Evolutionary conservation across 2,888 invertebrate genomes (phyloP).

Genomic region (Zaprionus bogoriensis): DNA sequence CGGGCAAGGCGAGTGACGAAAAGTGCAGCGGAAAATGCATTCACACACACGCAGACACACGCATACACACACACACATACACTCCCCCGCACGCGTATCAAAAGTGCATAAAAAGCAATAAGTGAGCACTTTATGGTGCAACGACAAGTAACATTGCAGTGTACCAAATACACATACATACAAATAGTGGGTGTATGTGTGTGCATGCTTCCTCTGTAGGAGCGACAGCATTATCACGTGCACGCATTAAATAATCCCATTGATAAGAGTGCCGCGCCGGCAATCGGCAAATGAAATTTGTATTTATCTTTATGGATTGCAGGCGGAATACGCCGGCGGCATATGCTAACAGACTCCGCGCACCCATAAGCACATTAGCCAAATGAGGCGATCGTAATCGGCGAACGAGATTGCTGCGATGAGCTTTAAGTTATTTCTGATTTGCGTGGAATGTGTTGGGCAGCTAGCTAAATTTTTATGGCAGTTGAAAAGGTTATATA

Average conservation of each 20-base stretch:
- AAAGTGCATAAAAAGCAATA: slow-evolving; percentile 74
- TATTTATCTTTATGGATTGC: slow-evolving; percentile 30
- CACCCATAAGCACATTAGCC: background rate
- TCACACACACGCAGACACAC: slow-evolving; percentile 31
- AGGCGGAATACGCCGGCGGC: background rate
- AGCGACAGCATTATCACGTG: background rate
- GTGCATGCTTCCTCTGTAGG: background rate
- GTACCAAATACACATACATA: slow-evolving; percentile 13
- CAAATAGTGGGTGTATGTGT: background rate
- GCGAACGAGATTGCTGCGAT: background rate
- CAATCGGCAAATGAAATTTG: slow-evolving; percentile 51
- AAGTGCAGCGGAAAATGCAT: slow-evolving; percentile 67
- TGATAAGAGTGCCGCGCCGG: slow-evolving; percentile 50
- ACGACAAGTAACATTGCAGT: slow-evolving; percentile 40
- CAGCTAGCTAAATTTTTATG: too few species aligned
- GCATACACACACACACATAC: slow-evolving; percentile 11
- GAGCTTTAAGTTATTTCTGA: background rate
- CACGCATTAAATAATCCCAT: slow-evolving; percentile 45
- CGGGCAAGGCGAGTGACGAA: slow-evolving; percentile 63
- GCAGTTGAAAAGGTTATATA: too few species aligned
- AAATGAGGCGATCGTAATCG: background rate
- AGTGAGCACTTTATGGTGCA: slow-evolving; percentile 65
- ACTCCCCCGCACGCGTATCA: slow-evolving; percentile 42
- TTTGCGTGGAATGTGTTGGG: background rate
- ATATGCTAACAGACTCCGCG: background rate